Percentiles rank a stretch among this genome's conserved stretches.
Evolutionary conservation across 2,888 invertebrate species (phyloP).

Genomic region (Lithophane semibrunnea): DNA sequence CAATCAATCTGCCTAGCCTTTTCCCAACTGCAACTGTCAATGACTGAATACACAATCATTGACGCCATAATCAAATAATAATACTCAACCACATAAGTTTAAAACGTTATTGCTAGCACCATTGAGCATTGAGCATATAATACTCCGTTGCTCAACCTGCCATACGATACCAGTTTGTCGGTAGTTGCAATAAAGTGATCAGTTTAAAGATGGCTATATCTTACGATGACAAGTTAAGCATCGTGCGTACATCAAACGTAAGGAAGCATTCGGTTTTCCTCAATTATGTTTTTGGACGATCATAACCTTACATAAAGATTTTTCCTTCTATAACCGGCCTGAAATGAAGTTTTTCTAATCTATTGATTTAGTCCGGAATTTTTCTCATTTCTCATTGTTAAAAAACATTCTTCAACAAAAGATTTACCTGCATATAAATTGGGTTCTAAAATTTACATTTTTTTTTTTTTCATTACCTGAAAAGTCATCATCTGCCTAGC

Average conservation of each 20-base stretch:
- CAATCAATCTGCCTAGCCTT: too few relatives aligned
- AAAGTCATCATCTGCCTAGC: too few relatives aligned
- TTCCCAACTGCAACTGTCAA: too few relatives aligned
- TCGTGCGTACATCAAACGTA: neutral
- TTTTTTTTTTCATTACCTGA: too few relatives aligned
- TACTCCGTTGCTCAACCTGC: slow-evolving; percentile 42
- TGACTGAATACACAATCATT: too few relatives aligned
- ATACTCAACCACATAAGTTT: slow-evolving; percentile 31
- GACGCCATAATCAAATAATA: slow-evolving; percentile 13
- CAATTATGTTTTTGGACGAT: neutral
- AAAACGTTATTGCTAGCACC: slow-evolving; percentile 29
- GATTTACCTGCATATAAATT: neutral
- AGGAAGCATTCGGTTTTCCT: neutral
- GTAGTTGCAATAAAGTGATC: slow-evolving; percentile 48
- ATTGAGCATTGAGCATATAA: slow-evolving; percentile 31
- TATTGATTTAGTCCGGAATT: neutral
- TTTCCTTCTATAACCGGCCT: too few relatives aligned
- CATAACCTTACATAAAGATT: too few relatives aligned
- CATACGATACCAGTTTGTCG: slow-evolving; percentile 45
- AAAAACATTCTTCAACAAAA: neutral
- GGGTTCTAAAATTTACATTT: neutral
- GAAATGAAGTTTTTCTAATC: neutral
- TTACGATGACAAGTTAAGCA: slow-evolving; percentile 11
- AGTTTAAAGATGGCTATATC: slow-evolving; percentile 30
- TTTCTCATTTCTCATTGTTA: neutral